Evolutionary conservation across 2,113 vertebrate genomes (phyloP).

Genomic region (Smithornis capensis): DNA sequence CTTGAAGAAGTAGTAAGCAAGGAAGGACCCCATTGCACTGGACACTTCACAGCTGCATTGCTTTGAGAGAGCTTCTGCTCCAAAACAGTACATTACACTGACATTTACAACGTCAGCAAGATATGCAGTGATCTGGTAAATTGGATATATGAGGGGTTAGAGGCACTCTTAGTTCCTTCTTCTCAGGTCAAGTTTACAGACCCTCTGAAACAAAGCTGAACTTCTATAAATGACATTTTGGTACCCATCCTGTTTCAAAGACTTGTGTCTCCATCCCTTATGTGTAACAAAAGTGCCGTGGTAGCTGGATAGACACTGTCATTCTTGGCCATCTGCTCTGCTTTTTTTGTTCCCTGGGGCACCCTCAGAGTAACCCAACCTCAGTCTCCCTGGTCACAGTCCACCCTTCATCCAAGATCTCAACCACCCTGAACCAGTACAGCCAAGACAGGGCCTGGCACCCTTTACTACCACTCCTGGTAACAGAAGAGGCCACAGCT

Average conservation of each 20-base stretch:
- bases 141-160: background rate
- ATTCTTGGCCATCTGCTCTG: background rate
- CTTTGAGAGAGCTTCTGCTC: background rate
- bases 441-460: background rate
- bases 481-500: background rate
- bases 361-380: background rate
- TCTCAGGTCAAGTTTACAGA: background rate
- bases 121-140: background rate
- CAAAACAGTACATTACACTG: background rate
- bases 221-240: background rate
- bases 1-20: background rate
- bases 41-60: background rate
- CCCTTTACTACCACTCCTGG: background rate
- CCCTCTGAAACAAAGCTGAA: background rate
- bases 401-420: background rate
- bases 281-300: fast-evolving
- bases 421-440: fast-evolving
- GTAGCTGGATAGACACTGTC: background rate
- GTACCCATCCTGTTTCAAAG: background rate
- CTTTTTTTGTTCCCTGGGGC: background rate
- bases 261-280: background rate
- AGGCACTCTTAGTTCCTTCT: background rate
- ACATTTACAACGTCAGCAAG: background rate
- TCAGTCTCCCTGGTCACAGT: background rate
- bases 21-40: background rate